Conservation (phyloP, 1,140 invertebrate genomes). For the Phenacoccus solenopsis region DNA sequence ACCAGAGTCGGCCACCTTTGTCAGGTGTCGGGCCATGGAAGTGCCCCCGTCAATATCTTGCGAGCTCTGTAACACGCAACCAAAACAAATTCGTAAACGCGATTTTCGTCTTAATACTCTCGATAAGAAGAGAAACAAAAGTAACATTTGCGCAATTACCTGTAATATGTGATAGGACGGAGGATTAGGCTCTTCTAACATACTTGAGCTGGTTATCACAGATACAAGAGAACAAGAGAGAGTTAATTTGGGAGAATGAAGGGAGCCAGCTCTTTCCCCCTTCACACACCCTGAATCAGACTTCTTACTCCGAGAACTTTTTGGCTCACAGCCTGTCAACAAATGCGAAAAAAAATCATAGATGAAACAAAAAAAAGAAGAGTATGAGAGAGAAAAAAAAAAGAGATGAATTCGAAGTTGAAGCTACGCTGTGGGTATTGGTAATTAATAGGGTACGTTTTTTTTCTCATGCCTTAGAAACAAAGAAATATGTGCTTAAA, state of each 20-base stretch:
- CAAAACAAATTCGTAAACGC: no score
- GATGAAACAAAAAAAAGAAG: background rate
- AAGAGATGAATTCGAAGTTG: background rate
- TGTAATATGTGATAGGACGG: slow-evolving; percentile 12
- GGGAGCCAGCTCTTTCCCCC: slow-evolving; percentile 9
- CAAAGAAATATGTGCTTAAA: no score
- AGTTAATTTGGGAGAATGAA: slow-evolving; percentile 18
- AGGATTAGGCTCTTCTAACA: slow-evolving; percentile 17
- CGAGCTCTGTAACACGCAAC: slow-evolving; percentile 10
- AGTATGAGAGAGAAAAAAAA: background rate
- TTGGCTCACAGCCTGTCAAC: slow-evolving; percentile 12
- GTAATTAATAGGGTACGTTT: no score
- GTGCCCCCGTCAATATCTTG: slow-evolving; percentile 12
- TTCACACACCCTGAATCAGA: slow-evolving; percentile 8
- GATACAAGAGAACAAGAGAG: slow-evolving; percentile 16
- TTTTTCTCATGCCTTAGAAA: no score
- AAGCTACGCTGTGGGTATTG: no score
- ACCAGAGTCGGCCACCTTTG: slow-evolving; percentile 15
- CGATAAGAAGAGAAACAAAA: no score
- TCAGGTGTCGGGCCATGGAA: slow-evolving; percentile 13
- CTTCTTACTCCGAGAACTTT: slow-evolving; percentile 14
- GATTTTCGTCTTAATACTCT: no score
- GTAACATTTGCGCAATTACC: background rate
- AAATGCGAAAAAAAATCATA: background rate
- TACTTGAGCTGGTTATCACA: slow-evolving; percentile 16